phyloP scores from a whole-genome alignment of 2,888 invertebrate genomes.

The Coleophora flavipennella region DNA sequence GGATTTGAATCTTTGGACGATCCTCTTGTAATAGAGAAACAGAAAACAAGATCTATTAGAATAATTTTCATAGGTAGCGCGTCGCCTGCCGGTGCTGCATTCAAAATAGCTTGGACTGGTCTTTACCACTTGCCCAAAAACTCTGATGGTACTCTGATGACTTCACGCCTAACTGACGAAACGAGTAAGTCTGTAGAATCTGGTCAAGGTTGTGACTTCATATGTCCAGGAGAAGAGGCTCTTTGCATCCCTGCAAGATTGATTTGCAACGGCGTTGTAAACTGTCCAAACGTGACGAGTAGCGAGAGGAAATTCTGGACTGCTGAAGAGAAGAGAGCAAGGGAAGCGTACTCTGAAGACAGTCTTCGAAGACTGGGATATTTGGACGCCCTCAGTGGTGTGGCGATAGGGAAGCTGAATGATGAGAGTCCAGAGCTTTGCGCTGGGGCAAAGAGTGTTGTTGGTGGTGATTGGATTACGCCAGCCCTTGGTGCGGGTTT shows the following conservation, averaged over 20 bases:
- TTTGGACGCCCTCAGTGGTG: constrained; percentile 55
- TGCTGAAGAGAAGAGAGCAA: constrained; percentile 61
- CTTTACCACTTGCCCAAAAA: constrained; percentile 89
- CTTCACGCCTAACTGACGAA: constrained; percentile 80
- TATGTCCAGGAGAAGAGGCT: constrained; percentile 88
- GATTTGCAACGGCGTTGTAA: constrained; percentile 89
- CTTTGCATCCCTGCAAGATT: constrained; percentile 87
- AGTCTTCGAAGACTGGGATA: constrained; percentile 74
- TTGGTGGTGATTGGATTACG: constrained; percentile 74
- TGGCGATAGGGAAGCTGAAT: constrained; percentile 69
- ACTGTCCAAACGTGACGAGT: constrained; percentile 83
- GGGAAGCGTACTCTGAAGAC: constrained; percentile 73
- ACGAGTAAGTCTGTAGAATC: constrained; percentile 47
- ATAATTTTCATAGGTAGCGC: constrained; percentile 83
- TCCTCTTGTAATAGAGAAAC: constrained; percentile 71
- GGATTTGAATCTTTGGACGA: constrained; percentile 74
- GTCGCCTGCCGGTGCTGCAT: constrained; percentile 86
- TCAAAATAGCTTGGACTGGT: constrained; percentile 93
- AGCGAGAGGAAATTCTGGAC: constrained; percentile 64
- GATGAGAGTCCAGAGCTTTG: constrained; percentile 87
- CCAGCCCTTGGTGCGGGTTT: constrained; percentile 75
- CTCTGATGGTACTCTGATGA: constrained; percentile 84
- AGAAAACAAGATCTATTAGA: constrained; percentile 76
- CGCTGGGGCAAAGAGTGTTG: constrained; percentile 61
- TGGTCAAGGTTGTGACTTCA: constrained; percentile 82